phyloP scores from a whole-genome alignment of 2,888 invertebrate species.

The Odontocerum albicorne region DNA sequence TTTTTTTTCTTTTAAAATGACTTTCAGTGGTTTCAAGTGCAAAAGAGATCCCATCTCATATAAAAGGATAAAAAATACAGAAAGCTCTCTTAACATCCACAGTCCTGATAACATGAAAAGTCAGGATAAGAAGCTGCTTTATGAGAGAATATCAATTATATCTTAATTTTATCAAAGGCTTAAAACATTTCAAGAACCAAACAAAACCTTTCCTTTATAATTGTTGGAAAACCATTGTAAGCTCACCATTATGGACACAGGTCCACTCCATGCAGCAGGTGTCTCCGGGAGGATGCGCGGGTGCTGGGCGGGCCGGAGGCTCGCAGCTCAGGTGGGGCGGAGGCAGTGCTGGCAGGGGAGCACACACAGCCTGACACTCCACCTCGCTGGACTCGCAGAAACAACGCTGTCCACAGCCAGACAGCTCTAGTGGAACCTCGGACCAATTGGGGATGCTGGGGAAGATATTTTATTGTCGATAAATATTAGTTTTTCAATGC shows the following conservation, averaged over 20 bases:
- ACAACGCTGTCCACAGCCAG: constrained; percentile 84
- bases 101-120: too few relatives aligned
- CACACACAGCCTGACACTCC: constrained; percentile 81
- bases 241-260: constrained; percentile 52
- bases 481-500: too few relatives aligned
- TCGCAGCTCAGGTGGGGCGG: constrained; percentile 75
- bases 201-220: background rate
- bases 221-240: too few relatives aligned
- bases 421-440: constrained; percentile 75
- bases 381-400: constrained; percentile 87
- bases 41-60: too few relatives aligned
- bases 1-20: too few relatives aligned
- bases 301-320: constrained; percentile 64
- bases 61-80: too few relatives aligned
- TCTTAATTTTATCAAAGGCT: too few relatives aligned
- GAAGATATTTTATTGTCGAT: too few relatives aligned
- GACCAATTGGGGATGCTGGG: constrained; percentile 74
- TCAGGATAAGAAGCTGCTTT: too few relatives aligned
- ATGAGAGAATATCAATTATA: too few relatives aligned
- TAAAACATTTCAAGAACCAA: background rate
- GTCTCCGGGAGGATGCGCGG: constrained; percentile 68
- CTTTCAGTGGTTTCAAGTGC: too few relatives aligned
- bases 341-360: constrained; percentile 74
- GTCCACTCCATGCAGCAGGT: constrained; percentile 86
- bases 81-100: too few relatives aligned